phyloP scores from a whole-genome alignment of 2,113 vertebrate species.

The Coregonus clupeaformis region DNA sequence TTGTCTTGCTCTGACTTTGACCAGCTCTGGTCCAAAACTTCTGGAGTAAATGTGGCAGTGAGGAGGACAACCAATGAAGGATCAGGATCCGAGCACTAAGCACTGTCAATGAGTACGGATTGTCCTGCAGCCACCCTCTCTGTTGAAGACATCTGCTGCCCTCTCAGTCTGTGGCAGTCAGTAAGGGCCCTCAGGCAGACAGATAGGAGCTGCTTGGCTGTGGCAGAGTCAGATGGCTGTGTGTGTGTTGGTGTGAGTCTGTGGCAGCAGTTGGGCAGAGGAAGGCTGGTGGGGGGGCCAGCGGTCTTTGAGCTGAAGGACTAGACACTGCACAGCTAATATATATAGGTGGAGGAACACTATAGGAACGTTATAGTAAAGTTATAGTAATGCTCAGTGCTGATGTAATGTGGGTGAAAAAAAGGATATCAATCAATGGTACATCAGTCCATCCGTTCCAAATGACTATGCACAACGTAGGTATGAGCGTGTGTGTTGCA shows the following conservation, averaged over 20 bases:
- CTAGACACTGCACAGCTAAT: too few species aligned
- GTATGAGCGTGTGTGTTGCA: neutral
- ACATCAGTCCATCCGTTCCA: neutral
- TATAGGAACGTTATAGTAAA: too few species aligned
- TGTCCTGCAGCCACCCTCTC: neutral
- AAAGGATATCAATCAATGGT: neutral
- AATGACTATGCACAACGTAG: neutral
- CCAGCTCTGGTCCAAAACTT: neutral
- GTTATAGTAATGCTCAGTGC: neutral
- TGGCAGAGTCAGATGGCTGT: neutral
- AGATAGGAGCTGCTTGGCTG: too few species aligned
- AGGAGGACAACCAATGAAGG: neutral
- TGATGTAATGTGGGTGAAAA: neutral
- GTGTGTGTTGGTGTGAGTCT: neutral
- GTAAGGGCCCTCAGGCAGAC: too few species aligned
- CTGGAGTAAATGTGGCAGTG: neutral
- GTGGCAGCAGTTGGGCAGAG: conserved; percentile 17
- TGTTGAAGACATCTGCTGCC: neutral
- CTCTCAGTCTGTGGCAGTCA: neutral
- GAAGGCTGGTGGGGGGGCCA: neutral
- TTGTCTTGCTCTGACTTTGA: neutral
- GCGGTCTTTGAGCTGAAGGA: too few species aligned
- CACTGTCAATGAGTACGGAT: neutral
- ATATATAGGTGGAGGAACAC: too few species aligned
- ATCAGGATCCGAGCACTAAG: neutral